Evolutionary conservation across 2,113 vertebrate species (phyloP).

Genomic region (Leptobrachium leishanense): DNA sequence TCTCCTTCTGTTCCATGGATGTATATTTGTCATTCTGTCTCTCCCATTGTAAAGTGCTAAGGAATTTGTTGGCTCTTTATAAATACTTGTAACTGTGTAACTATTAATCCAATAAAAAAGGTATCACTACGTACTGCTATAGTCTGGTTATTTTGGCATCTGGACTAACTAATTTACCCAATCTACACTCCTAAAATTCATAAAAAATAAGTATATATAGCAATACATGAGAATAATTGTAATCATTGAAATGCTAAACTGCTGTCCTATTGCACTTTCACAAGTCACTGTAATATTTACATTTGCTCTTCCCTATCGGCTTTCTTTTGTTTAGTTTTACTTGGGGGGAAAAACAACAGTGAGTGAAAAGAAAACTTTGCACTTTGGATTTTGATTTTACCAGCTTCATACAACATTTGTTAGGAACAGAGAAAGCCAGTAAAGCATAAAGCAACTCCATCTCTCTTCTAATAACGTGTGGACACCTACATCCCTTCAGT

Average conservation of each 20-base stretch:
- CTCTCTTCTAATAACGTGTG: neutral
- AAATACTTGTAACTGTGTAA: too few species aligned
- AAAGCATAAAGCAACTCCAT: neutral
- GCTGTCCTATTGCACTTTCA: neutral
- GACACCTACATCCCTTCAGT: neutral
- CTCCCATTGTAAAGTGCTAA: too few species aligned
- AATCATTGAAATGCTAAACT: neutral
- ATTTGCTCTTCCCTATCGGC: constrained; percentile 21
- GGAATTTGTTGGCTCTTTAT: too few species aligned
- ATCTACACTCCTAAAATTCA: too few species aligned
- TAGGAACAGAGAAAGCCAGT: neutral
- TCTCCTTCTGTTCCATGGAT: too few species aligned
- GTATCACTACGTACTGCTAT: too few species aligned
- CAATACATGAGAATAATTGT: too few species aligned
- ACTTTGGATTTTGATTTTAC: constrained; percentile 34
- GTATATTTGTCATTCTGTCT: too few species aligned
- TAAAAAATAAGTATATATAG: too few species aligned
- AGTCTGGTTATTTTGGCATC: too few species aligned
- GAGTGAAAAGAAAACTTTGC: constrained; percentile 38
- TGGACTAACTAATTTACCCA: too few species aligned
- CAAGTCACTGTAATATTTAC: constrained; percentile 25
- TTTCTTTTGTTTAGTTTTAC: constrained; percentile 30
- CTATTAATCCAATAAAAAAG: too few species aligned
- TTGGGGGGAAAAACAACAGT: constrained; percentile 4
- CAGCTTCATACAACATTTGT: constrained; percentile 1